Evolutionary conservation across 2,113 vertebrate genomes (phyloP), one percentile per base, ranked within the genome.

Genomic region (Ornithorhynchus anatinus): DNA sequence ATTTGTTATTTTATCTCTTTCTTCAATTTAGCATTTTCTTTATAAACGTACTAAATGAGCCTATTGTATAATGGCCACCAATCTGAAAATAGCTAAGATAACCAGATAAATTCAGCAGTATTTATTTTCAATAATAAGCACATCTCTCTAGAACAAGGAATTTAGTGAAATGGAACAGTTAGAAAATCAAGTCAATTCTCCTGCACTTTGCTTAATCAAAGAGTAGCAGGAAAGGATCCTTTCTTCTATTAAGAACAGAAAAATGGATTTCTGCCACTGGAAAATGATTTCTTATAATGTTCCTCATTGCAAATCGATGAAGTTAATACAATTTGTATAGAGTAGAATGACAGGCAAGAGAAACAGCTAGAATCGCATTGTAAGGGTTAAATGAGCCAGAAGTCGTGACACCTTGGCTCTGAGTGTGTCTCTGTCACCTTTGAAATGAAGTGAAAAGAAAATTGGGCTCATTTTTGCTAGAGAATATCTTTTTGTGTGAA

Each of bases 1-100:
- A 82, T 74, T 78, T 78, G 69, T 70, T 82, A 77, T 77, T 82
- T 78, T 77, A 69, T 63, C 72, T 77, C 58, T 65, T 60, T 70
- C 54, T 64, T 60, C 45, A 63, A 50, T 50, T 39, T 48, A 35
- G 31, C 57, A 70, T 74, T 61, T 62, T 52, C 39, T 69, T 53
- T 42, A n/a, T n/a, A 43, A 57, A 59, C 44, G 58, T 72, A 69
- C 57, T 72, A 77, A 73, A 60, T 33, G 38, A 62, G 44, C 33
- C 53, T 42, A 66, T 77, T 69, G 69, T 37, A 61, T 74, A 60
- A 77, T 20, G 52, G 50, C 64, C 56, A 53, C 47, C 56, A 57
- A 64, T 47, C 25, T 38, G 36, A 50, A 32, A 72, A 62, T 29
- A 45, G 52, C 56, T 23, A 12, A 20, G 47, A 54, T 32, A 45